Conservation (phyloP, 2,888 invertebrate genomes). For the Drosophila acutilabella region DNA sequence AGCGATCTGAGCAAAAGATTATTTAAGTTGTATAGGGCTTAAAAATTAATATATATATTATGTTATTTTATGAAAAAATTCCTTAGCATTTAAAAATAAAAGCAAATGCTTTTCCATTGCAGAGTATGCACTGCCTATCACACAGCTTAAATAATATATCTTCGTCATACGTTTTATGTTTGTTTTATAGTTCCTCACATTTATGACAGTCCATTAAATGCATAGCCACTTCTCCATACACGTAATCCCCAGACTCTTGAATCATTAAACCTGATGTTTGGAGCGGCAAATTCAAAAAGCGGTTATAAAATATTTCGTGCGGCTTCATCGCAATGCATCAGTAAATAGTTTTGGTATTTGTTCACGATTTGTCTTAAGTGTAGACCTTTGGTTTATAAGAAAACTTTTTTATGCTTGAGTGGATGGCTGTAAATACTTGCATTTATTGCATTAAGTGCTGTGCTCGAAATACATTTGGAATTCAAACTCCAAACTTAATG, state of each 20-base stretch:
- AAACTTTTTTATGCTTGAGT: background rate
- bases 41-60: no score
- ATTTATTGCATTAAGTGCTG: slow-evolving; percentile 21
- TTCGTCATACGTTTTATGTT: slow-evolving; percentile 13
- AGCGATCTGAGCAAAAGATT: background rate
- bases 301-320: slow-evolving; percentile 41
- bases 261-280: slow-evolving; percentile 5
- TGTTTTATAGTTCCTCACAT: slow-evolving; percentile 14
- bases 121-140: background rate
- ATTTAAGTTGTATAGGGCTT: background rate
- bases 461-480: slow-evolving; percentile 28
- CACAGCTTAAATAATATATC: background rate
- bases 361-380: slow-evolving; percentile 30
- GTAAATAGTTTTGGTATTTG: slow-evolving; percentile 32
- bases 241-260: background rate
- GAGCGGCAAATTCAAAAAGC: slow-evolving; percentile 49
- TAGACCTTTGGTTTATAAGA: slow-evolving; percentile 14
- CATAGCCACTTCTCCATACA: slow-evolving; percentile 6
- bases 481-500: slow-evolving; percentile 17
- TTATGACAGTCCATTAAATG: slow-evolving; percentile 22
- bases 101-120: no score
- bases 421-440: slow-evolving; percentile 13
- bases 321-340: slow-evolving; percentile 30
- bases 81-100: no score
- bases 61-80: no score